Base-by-base conservation (phyloP, 2,797 vertebrate genomes). In the Chrosomus eos region DNA sequence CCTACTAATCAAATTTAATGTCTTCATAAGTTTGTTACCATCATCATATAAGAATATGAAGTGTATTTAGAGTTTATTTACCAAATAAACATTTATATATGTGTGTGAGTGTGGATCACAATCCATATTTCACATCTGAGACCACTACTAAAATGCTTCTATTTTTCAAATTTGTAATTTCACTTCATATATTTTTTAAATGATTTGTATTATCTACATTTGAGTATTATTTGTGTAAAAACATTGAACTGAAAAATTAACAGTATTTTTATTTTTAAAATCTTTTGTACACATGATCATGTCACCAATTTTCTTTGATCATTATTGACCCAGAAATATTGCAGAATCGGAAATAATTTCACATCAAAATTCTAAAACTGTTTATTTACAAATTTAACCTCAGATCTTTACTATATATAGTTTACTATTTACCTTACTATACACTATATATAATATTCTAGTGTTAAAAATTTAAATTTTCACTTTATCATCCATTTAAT, bases 1-100 rank as follows among this genome's bases (percentile, higher is more conserved):
- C 26, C 36, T 83, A 87, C 84, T 89, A 88, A 88, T 81, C 83
- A 87, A 87, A 88, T 80, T 60, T 60, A 81, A 77, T 31, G 28
- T 82, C 53, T 79, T 60, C 33, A 1, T 23, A 48, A 14, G 5
- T 48, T 16, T 5, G 94, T 89, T 58, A 5, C 11, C 40, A 64
- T 40, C 21, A 18, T 26, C 21, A 16, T 70, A 82, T 74, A 55
- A 26, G 51, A 68, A 38, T 21, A 43, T 10, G 8, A 58, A 53
- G 31, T 58, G 31, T 31, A 10, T 51, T 75, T 51, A 5, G 16
- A 19, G 2, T 55, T 55, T 3, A 33, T 67, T 83, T 58, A 28
- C 7, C 26, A 36, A 81, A 48, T 43, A 64, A 64, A 64, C 36
- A 1, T 40, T 33, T 23, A 16, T 38, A 14, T 48, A 3, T 53